Evolutionary conservation across 1,140 invertebrate genomes (phyloP).

Genomic region (Pseudomyrmex cubaensis): DNA sequence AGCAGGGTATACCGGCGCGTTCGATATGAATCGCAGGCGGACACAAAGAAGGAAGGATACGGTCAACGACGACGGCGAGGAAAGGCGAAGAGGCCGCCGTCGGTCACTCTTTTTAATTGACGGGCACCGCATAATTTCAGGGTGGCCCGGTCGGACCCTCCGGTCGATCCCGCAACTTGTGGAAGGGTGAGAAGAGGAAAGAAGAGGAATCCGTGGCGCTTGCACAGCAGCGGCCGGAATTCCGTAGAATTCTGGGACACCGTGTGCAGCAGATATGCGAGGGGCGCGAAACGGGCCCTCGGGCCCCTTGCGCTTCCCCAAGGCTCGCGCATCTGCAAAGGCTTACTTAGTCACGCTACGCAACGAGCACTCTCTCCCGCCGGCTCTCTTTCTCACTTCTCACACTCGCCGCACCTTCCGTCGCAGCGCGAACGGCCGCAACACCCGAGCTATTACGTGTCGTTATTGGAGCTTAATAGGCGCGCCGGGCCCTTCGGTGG

Average conservation of each 20-base stretch:
- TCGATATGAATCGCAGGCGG: slow-evolving; percentile 56
- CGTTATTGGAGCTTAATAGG: slow-evolving; percentile 83
- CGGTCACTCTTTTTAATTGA: slow-evolving; percentile 82
- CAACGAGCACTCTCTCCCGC: slow-evolving; percentile 76
- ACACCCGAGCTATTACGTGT: slow-evolving; percentile 78
- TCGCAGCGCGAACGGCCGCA: slow-evolving; percentile 18
- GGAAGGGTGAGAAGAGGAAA: neutral
- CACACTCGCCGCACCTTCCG: slow-evolving; percentile 52
- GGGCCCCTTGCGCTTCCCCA: slow-evolving; percentile 62
- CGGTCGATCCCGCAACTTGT: slow-evolving; percentile 43
- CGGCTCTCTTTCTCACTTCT: slow-evolving; percentile 47
- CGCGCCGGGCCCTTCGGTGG: slow-evolving; percentile 74
- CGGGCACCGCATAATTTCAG: slow-evolving; percentile 76
- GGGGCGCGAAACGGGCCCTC: slow-evolving; percentile 57
- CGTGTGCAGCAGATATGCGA: slow-evolving; percentile 9
- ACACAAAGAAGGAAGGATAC: slow-evolving; percentile 57
- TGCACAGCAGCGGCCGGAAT: slow-evolving; percentile 63
- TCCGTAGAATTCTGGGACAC: slow-evolving; percentile 67
- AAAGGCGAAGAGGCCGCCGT: slow-evolving; percentile 46
- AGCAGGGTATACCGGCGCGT: slow-evolving; percentile 42
- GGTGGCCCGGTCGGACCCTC: slow-evolving; percentile 62
- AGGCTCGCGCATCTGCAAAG: slow-evolving; percentile 20
- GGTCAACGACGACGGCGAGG: slow-evolving; percentile 42
- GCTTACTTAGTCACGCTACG: slow-evolving; percentile 80
- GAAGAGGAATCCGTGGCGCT: neutral